Evolutionary conservation across 2,797 vertebrate genomes (phyloP).

Genomic region (Prunella strophiata): DNA sequence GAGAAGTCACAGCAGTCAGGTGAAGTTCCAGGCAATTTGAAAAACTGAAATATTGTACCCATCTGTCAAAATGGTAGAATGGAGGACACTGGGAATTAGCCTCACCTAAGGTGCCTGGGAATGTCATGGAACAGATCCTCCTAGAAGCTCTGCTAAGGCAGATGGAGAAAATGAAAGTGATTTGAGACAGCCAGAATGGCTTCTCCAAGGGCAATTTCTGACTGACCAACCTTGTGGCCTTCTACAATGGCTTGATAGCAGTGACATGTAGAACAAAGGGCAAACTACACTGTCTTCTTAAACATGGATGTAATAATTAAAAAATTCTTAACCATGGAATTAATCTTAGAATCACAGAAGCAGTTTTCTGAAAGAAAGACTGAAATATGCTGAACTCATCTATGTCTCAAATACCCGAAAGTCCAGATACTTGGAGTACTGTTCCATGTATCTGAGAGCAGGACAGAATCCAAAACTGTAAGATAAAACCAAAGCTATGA

Average conservation of each 20-base stretch:
- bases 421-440: not conserved
- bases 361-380: not conserved
- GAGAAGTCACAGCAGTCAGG: not conserved
- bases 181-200: not conserved
- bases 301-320: not conserved
- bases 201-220: not conserved
- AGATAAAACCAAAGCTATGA: conserved; percentile 48
- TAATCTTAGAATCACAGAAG: not conserved
- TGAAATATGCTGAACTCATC: not conserved
- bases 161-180: not conserved
- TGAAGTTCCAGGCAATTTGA: not conserved
- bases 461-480: conserved; percentile 16
- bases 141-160: not conserved
- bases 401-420: not conserved
- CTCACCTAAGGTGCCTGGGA: no score
- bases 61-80: not conserved
- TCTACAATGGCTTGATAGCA: not conserved
- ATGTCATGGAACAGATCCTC: not conserved
- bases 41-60: not conserved
- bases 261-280: conserved; percentile 5
- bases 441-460: not conserved
- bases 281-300: not conserved
- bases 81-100: not conserved
- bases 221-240: not conserved
- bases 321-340: not conserved